Conservation (phyloP, 2,888 invertebrate genomes). For the Noctua janthina region DNA sequence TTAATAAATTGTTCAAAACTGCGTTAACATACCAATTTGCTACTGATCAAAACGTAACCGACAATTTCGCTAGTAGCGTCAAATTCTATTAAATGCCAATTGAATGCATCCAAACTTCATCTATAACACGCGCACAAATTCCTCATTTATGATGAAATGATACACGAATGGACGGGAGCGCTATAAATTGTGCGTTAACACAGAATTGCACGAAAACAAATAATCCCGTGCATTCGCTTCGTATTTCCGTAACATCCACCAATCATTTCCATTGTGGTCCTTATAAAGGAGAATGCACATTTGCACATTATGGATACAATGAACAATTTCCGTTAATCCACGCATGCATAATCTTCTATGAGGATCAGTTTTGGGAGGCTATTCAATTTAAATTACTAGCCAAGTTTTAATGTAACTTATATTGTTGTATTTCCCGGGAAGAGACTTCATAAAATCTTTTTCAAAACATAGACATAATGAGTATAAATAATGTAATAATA, state of each 20-base stretch:
- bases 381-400: slow-evolving; percentile 15
- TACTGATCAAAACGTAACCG: background rate
- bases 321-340: background rate
- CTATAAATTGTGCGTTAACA: slow-evolving; percentile 53
- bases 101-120: background rate
- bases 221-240: slow-evolving; percentile 37
- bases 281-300: slow-evolving; percentile 19
- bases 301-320: background rate
- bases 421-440: background rate
- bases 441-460: background rate
- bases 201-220: slow-evolving; percentile 49
- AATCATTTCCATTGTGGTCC: slow-evolving; percentile 53
- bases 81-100: background rate
- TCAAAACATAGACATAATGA: background rate
- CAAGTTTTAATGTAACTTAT: background rate
- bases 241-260: slow-evolving; percentile 58
- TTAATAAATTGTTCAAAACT: background rate
- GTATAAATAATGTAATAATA: no score
- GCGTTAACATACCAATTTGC: no score
- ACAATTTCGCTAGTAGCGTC: background rate
- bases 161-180: slow-evolving; percentile 31
- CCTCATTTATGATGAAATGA: slow-evolving; percentile 37
- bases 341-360: background rate
- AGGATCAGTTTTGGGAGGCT: background rate
- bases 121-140: slow-evolving; percentile 7